Percentiles rank a stretch among this genome's conserved stretches.
Evolutionary conservation across 2,888 invertebrate species (phyloP).

Genomic region (Pilophorus perplexus): DNA sequence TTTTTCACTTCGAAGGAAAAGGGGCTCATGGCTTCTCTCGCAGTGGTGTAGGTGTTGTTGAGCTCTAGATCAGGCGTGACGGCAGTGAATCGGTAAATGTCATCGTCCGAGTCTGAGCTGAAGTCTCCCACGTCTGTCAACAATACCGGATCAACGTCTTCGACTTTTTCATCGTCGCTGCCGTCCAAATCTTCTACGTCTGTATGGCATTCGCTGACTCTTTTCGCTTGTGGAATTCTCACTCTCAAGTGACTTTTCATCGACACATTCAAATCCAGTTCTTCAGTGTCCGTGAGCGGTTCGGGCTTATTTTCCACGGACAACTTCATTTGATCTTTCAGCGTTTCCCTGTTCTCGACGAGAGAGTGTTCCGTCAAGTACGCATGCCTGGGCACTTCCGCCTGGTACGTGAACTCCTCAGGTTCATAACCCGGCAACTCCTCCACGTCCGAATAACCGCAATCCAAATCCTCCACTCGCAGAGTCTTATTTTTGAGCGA

Average conservation of each 20-base stretch:
- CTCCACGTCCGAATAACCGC: slow-evolving; percentile 48
- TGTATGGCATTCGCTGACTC: slow-evolving; percentile 50
- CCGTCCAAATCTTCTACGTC: slow-evolving; percentile 54
- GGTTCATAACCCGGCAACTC: slow-evolving; percentile 52
- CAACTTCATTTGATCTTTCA: slow-evolving; percentile 49
- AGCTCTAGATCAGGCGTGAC: slow-evolving; percentile 25
- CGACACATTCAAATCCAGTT: slow-evolving; percentile 51
- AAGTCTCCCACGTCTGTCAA: slow-evolving; percentile 55
- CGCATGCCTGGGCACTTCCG: slow-evolving; percentile 47
- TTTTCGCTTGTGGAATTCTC: slow-evolving; percentile 20
- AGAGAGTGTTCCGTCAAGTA: slow-evolving; percentile 51
- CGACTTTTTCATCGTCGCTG: not conserved
- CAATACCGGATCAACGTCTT: not conserved
- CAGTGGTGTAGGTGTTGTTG: slow-evolving; percentile 28
- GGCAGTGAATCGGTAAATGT: slow-evolving; percentile 39
- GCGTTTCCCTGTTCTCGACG: slow-evolving; percentile 49
- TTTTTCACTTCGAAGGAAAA: slow-evolving; percentile 35
- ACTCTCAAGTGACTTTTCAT: slow-evolving; percentile 19
- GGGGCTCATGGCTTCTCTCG: slow-evolving; percentile 36
- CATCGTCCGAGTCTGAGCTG: slow-evolving; percentile 52
- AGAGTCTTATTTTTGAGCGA: slow-evolving; percentile 51
- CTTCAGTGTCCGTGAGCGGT: slow-evolving; percentile 56
- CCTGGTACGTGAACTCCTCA: slow-evolving; percentile 49
- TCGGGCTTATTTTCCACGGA: slow-evolving; percentile 48
- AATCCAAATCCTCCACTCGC: slow-evolving; percentile 27